phyloP scores from a whole-genome alignment of 2,113 vertebrate species.

The Atherinomorus stipes region DNA sequence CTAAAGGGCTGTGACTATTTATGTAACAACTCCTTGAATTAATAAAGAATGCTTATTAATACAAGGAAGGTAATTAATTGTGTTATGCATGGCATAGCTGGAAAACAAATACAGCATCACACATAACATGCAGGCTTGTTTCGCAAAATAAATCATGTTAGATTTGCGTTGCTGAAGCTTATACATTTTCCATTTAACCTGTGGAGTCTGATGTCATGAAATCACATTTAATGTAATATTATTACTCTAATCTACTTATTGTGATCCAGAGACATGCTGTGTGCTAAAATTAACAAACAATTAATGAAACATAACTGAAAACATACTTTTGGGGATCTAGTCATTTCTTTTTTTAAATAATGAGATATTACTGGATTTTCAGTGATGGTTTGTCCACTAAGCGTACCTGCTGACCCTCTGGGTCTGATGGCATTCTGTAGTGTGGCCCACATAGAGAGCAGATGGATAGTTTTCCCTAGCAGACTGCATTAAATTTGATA shows the following conservation, averaged over 20 bases:
- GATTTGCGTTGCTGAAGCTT: background rate
- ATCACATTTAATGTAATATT: background rate
- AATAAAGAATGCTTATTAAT: slow-evolving; percentile 58
- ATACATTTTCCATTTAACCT: background rate
- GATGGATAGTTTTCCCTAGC: no score
- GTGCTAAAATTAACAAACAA: background rate
- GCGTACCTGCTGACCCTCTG: no score
- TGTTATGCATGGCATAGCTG: slow-evolving; percentile 23
- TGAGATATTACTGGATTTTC: no score
- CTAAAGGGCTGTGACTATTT: slow-evolving; percentile 50
- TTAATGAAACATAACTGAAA: no score
- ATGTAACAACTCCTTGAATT: slow-evolving; percentile 40
- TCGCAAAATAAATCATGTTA: slow-evolving; percentile 29
- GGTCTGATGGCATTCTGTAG: no score
- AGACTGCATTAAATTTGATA: no score
- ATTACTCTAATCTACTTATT: background rate
- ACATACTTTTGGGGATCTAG: no score
- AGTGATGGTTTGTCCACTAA: no score
- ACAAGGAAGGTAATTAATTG: slow-evolving; percentile 50
- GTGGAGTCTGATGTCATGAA: background rate
- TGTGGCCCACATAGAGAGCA: no score
- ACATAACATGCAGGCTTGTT: slow-evolving; percentile 6
- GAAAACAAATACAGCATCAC: slow-evolving; percentile 35
- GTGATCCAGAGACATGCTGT: background rate
- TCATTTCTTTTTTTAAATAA: no score